Evolutionary conservation across 2,113 vertebrate genomes (phyloP).

Genomic region (Galemys pyrenaicus): DNA sequence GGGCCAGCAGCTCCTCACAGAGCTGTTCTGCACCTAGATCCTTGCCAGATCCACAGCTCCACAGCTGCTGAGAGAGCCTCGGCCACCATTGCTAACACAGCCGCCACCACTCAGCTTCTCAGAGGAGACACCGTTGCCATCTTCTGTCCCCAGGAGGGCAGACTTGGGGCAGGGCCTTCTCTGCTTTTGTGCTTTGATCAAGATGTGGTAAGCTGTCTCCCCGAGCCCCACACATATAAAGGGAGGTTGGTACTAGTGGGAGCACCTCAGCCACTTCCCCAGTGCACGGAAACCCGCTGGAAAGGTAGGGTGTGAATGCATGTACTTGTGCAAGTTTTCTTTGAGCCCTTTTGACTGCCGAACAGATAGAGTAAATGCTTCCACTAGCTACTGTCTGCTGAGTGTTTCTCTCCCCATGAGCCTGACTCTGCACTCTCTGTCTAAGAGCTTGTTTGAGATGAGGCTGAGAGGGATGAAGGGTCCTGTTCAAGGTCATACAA

Average conservation of each 20-base stretch:
- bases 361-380: neutral
- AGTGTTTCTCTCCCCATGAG: neutral
- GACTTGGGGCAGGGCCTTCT: constrained; percentile 45
- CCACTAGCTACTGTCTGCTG: neutral
- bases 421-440: neutral
- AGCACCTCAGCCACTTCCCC: constrained; percentile 36
- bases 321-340: constrained; percentile 26
- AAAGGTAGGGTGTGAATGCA: constrained; percentile 73
- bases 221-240: constrained; percentile 50
- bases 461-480: neutral
- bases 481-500: constrained; percentile 41
- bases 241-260: constrained; percentile 56
- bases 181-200: constrained; percentile 58
- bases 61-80: constrained; percentile 45
- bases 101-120: constrained; percentile 21
- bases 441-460: neutral
- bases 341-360: constrained; percentile 7
- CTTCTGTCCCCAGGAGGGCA: constrained; percentile 54
- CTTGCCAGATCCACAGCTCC: constrained; percentile 42
- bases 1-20: constrained; percentile 75
- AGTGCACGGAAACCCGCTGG: constrained; percentile 58
- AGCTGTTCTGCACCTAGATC: constrained; percentile 42
- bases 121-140: constrained; percentile 56
- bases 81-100: neutral
- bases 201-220: constrained; percentile 74